Base-by-base conservation (phyloP, 1,140 invertebrate genomes). In the Anoplolepis gracilipes region DNA sequence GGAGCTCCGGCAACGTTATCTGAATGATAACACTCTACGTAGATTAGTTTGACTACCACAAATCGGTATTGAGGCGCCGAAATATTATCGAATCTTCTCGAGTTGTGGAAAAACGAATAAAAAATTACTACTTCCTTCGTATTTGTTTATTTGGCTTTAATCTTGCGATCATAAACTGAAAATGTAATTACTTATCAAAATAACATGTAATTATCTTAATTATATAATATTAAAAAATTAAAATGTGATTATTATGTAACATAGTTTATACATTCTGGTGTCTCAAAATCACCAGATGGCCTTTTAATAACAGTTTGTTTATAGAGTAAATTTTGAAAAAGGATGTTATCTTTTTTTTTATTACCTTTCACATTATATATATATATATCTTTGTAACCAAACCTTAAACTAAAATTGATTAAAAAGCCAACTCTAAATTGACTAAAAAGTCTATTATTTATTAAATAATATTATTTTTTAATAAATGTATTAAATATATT, bases 1-100 rank as follows among this genome's bases (percentile, higher is more conserved):
- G 94, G 92, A 93, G 90, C 93, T 93, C 89, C 76, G 92, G 93
- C 92, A 95, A 94, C 93, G 79, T 94, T 94, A 95, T 94, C 94
- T 92, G 67, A 76, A 87, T 84, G 92, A 93, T 93, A 93, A 93
- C 88, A 92, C 75, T 79, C 90, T 90, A 92, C 92, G 92, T 90
- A 93, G 92, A 93, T 93, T 92, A 92, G 91, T 92, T 92, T 91
- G 90, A 93, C 92, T 92, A 92, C 92, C 73, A 92, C 86, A 69
- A 89, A 62, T 82, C 85, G 11, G 36, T 81, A 91, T 86, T 62
- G 70, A 46, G 53, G 30, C 7, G 4, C 64, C 79, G 33, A 78
- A 87, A 86, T 70, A 87, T 85, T 86, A 85, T 85, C 90, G 55
- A 59, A 5, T 84, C 42, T 69, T n/a, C 7, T 82, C 53, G n/a